phyloP scores from a whole-genome alignment of 2,797 vertebrate species.

The Scolopax bukidnonensis region DNA sequence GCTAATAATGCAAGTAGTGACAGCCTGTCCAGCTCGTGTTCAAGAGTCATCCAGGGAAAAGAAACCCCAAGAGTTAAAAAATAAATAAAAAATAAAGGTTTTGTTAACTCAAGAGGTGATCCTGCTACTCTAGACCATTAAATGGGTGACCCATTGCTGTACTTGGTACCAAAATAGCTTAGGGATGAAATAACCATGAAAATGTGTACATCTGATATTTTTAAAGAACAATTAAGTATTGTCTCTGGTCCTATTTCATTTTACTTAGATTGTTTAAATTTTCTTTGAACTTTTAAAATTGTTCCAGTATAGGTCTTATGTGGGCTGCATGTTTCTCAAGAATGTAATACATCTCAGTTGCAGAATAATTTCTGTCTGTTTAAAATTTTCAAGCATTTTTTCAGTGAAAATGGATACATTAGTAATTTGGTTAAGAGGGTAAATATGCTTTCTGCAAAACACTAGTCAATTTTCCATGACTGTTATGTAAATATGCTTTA shows the following conservation, averaged over 20 bases:
- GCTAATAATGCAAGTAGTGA: constrained; percentile 53
- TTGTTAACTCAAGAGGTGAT: constrained; percentile 50
- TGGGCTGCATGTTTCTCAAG: not conserved
- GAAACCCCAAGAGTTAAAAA: constrained; percentile 30
- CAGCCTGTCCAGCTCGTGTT: constrained; percentile 56
- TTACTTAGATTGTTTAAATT: not conserved
- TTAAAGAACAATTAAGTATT: not conserved
- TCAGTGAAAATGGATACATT: not conserved
- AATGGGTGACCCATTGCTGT: not conserved
- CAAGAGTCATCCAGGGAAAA: not conserved
- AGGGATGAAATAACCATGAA: not conserved
- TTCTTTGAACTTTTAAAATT: not conserved
- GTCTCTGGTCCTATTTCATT: not conserved
- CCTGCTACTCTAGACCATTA: not conserved
- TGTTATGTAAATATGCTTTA: not conserved
- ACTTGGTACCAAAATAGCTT: not conserved
- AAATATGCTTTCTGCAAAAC: not conserved
- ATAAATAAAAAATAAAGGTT: not conserved
- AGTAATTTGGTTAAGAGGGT: not conserved
- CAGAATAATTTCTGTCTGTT: not conserved
- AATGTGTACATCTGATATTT: not conserved
- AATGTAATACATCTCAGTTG: not conserved
- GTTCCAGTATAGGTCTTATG: not conserved
- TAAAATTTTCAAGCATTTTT: not conserved
- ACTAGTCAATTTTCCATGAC: not conserved